These are phyloP conservation scores for Troides aeacus DNA, from an alignment of 2,888 invertebrate genomes.

Conservation along the genomic window DNA sequence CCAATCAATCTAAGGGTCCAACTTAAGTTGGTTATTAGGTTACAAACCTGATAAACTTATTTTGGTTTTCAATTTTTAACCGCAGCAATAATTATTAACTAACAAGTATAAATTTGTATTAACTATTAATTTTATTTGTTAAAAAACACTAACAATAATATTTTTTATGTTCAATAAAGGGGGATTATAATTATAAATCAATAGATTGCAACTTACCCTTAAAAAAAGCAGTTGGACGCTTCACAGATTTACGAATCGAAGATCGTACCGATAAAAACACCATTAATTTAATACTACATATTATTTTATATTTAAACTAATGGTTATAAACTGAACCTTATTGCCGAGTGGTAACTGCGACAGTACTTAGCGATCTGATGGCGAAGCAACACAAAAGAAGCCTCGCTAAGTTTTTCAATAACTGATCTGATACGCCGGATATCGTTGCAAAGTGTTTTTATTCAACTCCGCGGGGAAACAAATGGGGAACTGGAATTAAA, in stretches of 20 bases:
- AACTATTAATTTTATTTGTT: background rate
- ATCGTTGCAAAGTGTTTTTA: slow-evolving; percentile 6
- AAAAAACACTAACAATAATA: background rate
- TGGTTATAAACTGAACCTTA: slow-evolving; percentile 45
- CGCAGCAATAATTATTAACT: too few species aligned
- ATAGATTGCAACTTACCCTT: slow-evolving; percentile 41
- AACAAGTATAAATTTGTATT: too few species aligned
- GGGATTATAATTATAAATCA: background rate
- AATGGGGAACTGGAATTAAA: slow-evolving; percentile 13
- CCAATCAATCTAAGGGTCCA: too few species aligned
- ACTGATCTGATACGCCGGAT: slow-evolving; percentile 7
- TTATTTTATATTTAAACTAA: slow-evolving; percentile 42
- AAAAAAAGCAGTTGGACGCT: slow-evolving; percentile 42
- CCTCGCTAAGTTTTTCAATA: slow-evolving; percentile 24
- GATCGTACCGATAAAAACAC: slow-evolving; percentile 52
- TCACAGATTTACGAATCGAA: slow-evolving; percentile 43
- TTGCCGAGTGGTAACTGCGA: slow-evolving; percentile 34
- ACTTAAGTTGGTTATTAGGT: too few species aligned
- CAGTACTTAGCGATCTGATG: slow-evolving; percentile 28
- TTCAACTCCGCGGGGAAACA: slow-evolving; percentile 10
- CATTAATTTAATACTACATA: slow-evolving; percentile 56
- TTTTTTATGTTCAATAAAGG: background rate
- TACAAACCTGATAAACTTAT: too few species aligned
- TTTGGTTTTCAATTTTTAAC: too few species aligned
- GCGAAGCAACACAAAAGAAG: slow-evolving; percentile 10